A percentile compares a stretch with the other conserved stretches of the same genome.
These are phyloP conservation scores for Pipistrellus nathusii DNA, from an alignment of 2,797 vertebrate genomes.

Conservation along the genomic window DNA sequence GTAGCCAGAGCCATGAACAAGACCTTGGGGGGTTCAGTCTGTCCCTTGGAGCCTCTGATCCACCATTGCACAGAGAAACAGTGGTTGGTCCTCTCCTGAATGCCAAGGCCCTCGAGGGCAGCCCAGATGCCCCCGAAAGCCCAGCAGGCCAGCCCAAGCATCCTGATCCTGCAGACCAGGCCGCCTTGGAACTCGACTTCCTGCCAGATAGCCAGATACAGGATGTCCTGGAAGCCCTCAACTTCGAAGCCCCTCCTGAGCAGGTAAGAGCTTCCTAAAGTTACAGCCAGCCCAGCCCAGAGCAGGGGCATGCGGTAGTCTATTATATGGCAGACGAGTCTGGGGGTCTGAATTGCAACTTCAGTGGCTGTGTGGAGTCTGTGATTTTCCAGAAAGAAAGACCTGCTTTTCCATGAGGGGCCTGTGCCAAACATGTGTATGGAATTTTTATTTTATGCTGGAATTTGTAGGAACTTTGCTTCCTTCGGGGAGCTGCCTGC, in stretches of 20 bases:
- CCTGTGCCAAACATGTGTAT: neutral
- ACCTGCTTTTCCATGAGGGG: neutral
- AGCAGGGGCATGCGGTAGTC: neutral
- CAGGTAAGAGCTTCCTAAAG: constrained; percentile 71
- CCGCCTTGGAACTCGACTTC: constrained; percentile 55
- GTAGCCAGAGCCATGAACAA: neutral
- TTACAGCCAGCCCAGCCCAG: neutral
- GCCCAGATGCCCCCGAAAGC: neutral
- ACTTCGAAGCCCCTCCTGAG: neutral
- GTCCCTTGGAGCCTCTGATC: neutral
- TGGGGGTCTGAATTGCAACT: neutral
- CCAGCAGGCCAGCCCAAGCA: neutral
- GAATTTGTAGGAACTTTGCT: neutral
- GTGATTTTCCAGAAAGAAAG: neutral
- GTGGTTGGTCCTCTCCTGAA: neutral
- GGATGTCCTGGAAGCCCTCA: constrained; percentile 45
- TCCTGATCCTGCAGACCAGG: neutral
- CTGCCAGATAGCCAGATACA: constrained; percentile 79
- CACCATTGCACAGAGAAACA: neutral
- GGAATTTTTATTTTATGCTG: neutral
- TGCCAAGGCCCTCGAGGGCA: neutral
- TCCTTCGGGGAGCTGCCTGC: neutral
- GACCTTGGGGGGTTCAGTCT: neutral
- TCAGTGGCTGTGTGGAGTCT: neutral
- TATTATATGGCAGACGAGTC: neutral